Conservation (phyloP, 2,113 vertebrate genomes). For the Sceloporus undulatus region DNA sequence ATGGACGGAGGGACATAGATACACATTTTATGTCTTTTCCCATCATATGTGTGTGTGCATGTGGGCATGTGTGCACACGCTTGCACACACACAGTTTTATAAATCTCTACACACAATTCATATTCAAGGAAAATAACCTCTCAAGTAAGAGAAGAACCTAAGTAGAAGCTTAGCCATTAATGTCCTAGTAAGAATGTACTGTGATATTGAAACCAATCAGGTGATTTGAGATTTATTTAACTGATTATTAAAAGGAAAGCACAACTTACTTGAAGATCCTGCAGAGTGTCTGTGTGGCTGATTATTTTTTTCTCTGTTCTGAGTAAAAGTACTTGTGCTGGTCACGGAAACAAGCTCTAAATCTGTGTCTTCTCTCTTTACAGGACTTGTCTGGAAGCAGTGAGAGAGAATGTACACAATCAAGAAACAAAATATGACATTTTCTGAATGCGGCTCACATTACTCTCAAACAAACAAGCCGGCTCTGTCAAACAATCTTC, state of each 20-base stretch:
- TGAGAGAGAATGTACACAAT: conserved; percentile 85
- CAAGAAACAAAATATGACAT: conserved; percentile 87
- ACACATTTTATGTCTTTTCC: conserved; percentile 15
- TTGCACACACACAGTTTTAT: background rate
- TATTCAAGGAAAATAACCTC: conserved; percentile 25
- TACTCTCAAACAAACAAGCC: conserved; percentile 86
- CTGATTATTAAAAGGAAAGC: conserved; percentile 73
- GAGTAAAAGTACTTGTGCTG: conserved; percentile 80
- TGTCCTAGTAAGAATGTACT: conserved; percentile 53
- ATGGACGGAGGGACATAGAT: no score
- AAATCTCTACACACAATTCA: background rate
- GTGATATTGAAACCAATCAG: conserved; percentile 44
- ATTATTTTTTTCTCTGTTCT: conserved; percentile 79
- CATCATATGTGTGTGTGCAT: background rate
- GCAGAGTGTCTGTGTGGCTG: conserved; percentile 77
- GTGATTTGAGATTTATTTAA: conserved; percentile 72
- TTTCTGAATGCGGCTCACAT: conserved; percentile 84
- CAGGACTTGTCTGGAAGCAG: conserved; percentile 86
- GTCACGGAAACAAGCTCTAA: conserved; percentile 80
- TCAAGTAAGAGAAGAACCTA: conserved; percentile 50
- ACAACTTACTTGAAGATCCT: conserved; percentile 86
- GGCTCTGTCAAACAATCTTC: conserved; percentile 85
- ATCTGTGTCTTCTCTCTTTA: conserved; percentile 84
- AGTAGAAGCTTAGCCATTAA: conserved; percentile 35
- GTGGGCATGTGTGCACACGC: background rate